A percentile compares a stretch with the other conserved stretches of the same genome.
Conservation (phyloP, 2,888 invertebrate species). For the Allacma fusca region DNA sequence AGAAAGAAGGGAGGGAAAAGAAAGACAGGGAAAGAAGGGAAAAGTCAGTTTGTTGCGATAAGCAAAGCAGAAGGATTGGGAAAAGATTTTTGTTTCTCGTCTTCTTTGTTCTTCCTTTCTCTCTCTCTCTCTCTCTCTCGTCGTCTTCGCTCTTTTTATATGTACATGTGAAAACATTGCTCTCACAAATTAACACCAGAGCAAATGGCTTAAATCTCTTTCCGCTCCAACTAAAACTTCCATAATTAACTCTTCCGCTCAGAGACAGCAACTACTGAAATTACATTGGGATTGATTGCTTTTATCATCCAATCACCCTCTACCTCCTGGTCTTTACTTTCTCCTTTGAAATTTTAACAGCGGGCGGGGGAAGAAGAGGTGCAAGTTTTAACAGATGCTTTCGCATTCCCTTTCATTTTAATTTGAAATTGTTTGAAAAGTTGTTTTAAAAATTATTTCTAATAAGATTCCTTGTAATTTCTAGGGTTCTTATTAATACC, state of each 20-base stretch:
- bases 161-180: constrained; percentile 32
- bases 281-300: constrained; percentile 56
- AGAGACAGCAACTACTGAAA: constrained; percentile 46
- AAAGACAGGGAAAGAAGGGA: not conserved
- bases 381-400: no score
- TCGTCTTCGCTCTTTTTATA: not conserved
- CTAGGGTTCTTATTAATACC: no score
- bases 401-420: no score
- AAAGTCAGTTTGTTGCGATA: constrained; percentile 16
- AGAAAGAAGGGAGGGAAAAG: not conserved
- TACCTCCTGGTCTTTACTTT: not conserved
- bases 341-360: not conserved
- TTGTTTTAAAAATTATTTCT: no score
- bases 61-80: constrained; percentile 26
- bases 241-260: constrained; percentile 55
- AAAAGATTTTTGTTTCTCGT: constrained; percentile 41
- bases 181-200: constrained; percentile 49
- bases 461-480: no score
- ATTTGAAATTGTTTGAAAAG: no score
- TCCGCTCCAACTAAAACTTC: constrained; percentile 44
- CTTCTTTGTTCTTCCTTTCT: not conserved
- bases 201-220: constrained; percentile 46
- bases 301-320: constrained; percentile 47
- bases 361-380: no score
- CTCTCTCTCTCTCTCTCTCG: not conserved